Conservation (phyloP, 2,888 invertebrate species). For the Ganaspis brasiliensis region DNA sequence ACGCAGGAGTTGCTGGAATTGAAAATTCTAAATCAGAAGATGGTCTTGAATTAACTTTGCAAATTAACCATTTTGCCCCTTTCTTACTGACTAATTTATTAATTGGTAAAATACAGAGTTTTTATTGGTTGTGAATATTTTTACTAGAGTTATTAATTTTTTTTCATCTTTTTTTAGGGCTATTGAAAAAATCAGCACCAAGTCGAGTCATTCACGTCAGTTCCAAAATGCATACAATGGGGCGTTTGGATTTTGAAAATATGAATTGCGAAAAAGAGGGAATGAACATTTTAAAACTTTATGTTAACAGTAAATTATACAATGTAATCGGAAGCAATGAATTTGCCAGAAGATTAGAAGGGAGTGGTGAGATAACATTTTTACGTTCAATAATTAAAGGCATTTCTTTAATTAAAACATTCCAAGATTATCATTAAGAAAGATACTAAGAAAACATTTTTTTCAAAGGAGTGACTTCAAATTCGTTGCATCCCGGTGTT, state of each 20-base stretch:
- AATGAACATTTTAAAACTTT: conserved; percentile 88
- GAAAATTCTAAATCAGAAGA: conserved; percentile 89
- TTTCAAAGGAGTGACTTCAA: not conserved
- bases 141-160: not conserved
- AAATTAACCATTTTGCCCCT: conserved; percentile 96
- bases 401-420: not conserved
- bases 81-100: conserved; percentile 95
- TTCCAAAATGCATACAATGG: conserved; percentile 89
- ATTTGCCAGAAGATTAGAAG: conserved; percentile 88
- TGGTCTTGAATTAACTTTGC: conserved; percentile 94
- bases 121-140: not conserved
- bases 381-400: not conserved
- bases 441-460: too few species aligned
- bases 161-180: conserved; percentile 80
- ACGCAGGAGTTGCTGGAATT: conserved; percentile 91
- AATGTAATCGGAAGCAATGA: conserved; percentile 92
- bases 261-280: conserved; percentile 87
- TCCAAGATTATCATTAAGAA: too few species aligned
- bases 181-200: conserved; percentile 88
- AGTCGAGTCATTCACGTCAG: conserved; percentile 91
- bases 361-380: conserved; percentile 87
- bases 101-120: conserved; percentile 81
- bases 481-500: not conserved
- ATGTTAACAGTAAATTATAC: conserved; percentile 88
- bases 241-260: conserved; percentile 88